phyloP scores from a whole-genome alignment of 2,797 vertebrate genomes.

The Phoebastria nigripes region DNA sequence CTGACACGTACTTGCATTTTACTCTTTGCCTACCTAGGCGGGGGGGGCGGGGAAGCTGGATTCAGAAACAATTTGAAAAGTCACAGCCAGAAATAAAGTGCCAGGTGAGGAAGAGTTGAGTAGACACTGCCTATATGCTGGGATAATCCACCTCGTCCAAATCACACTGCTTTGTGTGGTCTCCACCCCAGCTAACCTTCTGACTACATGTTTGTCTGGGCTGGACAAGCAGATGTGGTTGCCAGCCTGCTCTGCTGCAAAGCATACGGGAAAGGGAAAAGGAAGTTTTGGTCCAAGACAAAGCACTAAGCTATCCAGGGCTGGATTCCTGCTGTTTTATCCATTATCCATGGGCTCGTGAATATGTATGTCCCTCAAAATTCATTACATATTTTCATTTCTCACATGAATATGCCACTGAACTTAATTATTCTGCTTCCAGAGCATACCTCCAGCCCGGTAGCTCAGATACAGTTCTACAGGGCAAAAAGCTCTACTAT shows the following conservation, averaged over 20 bases:
- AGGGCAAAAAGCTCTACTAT: neutral
- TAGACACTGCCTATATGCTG: neutral
- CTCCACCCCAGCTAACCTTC: neutral
- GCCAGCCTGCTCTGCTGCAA: constrained; percentile 5
- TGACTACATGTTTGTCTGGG: neutral
- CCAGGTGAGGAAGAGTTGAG: neutral
- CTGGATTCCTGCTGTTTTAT: neutral
- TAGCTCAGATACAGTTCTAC: neutral
- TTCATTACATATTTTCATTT: neutral
- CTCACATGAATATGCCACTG: neutral
- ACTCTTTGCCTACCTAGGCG: neutral
- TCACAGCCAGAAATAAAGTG: neutral
- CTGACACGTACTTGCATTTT: neutral
- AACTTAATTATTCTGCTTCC: neutral
- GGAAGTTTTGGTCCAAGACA: constrained; percentile 1
- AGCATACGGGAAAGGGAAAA: neutral
- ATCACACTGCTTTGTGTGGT: neutral
- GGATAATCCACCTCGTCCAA: neutral
- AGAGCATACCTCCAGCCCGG: neutral
- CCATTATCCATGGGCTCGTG: neutral
- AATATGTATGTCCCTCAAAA: neutral
- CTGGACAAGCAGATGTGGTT: neutral
- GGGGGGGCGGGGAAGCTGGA: too few species aligned
- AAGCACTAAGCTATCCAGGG: neutral
- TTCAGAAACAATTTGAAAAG: neutral